Evolutionary conservation across 2,113 vertebrate species (phyloP), one percentile per base, ranked within the genome.

Genomic region (Ceuthmochares aereus): DNA sequence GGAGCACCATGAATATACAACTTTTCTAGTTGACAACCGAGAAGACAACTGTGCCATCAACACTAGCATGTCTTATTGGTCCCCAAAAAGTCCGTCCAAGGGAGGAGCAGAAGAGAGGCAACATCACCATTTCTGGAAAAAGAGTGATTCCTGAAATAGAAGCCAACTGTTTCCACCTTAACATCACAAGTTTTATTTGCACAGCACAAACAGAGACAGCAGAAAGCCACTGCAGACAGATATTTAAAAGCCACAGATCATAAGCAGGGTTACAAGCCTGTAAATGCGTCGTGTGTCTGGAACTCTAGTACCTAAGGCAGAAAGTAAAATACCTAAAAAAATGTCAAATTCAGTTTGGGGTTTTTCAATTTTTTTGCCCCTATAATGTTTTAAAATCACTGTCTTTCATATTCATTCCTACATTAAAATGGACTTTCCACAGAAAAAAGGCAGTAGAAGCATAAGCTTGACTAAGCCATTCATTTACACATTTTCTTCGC

Each of bases 91-190:
- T 21, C 14, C n/a, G 12, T 25, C 20, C 30, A 70, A 42, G 11
- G 25, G 51, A 27, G 5, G 20, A 47, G 4, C 13, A 42, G n/a
- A 89, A 89, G 72, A 1, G 7, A 25, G n/a, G 10, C 4, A 54
- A 54, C 8, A 52, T 14, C 29, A 64, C 3, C 0, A 3, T 55
- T 83, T 63, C 37, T 49, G 29, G 47, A 70, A 18, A 40, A 0
- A 4, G 20, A 60, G 9, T 22, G 58, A 27, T 51, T 70, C 30
- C 52, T 70, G 30, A 55, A 78, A 32, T 3, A 37, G 37, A 62
- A 75, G 11, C 4, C 23, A 68, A 4, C 0, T 0, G 56, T n/a
- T 58, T 21, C 9, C 19, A 43, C 18, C 6, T 54, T 43, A 64
- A 7, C 0, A 0, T 42, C 18, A 42, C 12, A 45, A 52, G 14